Percentiles rank a stretch among this genome's conserved stretches.
These are phyloP conservation scores for Microtus oregoni DNA, from an alignment of 2,113 vertebrate genomes.

Conservation along the genomic window DNA sequence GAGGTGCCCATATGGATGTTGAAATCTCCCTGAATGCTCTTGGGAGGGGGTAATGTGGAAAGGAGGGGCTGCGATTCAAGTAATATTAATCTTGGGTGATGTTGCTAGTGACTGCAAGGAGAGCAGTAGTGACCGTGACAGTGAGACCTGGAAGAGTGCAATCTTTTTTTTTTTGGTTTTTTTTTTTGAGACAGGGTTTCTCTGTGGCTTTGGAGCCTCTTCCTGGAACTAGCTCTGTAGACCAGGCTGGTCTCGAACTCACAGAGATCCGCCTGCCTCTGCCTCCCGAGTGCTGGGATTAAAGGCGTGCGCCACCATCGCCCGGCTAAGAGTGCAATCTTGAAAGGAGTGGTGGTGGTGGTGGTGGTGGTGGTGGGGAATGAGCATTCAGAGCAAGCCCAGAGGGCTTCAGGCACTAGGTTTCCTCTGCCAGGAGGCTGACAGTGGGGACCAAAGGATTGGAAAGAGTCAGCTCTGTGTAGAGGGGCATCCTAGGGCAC, in stretches of 20 bases:
- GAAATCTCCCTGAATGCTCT: not conserved
- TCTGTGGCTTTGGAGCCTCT: too few relatives aligned
- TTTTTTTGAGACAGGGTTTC: too few relatives aligned
- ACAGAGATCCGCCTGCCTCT: too few relatives aligned
- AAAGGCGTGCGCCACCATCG: too few relatives aligned
- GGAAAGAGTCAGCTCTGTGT: not conserved
- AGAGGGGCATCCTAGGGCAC: not conserved
- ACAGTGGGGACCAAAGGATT: not conserved
- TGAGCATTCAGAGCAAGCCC: not conserved
- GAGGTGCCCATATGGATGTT: not conserved
- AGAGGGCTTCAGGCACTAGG: too few relatives aligned
- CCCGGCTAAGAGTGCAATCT: too few relatives aligned
- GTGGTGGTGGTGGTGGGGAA: not conserved
- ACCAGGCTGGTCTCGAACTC: too few relatives aligned
- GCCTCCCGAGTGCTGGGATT: too few relatives aligned
- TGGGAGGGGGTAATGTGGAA: not conserved
- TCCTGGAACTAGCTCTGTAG: too few relatives aligned
- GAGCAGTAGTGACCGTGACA: not conserved
- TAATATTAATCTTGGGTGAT: not conserved
- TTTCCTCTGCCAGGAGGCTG: not conserved
- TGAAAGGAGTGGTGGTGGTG: not conserved
- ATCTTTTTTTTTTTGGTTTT: too few relatives aligned
- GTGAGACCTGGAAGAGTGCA: not conserved
- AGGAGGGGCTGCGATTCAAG: not conserved
- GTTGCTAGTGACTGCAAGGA: not conserved